Evolutionary conservation across 2,888 invertebrate genomes (phyloP), one percentile per base, ranked within the genome.

Genomic region (Brachyptera putata): DNA sequence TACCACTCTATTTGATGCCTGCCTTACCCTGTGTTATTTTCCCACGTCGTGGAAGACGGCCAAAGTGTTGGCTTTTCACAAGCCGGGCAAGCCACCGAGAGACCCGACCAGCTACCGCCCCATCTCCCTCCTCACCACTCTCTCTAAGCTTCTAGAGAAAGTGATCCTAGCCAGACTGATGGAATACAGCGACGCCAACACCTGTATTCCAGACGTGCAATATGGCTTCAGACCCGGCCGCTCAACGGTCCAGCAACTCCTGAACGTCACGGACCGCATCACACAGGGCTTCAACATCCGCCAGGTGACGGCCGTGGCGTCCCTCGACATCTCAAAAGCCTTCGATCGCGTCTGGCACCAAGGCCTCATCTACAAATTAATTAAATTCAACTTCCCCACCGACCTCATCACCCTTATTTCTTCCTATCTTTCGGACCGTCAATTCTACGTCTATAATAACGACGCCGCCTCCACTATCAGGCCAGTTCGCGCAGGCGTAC

Each of bases 391-490:
- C 11, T 57, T 57, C 13, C 57, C 57, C 5, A 22, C 24, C 5
- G 24, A 26, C 14, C 57, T 57, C 2, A 26, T 46, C n/a, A 24
- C 16, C 18, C n/a, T 57, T 2, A n/a, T 57, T 1, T 16, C 24
- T 21, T 57, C 57, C 2, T 57, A 57, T 30, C 30, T 57, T 1
- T 13, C 24, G 2, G 21, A 43, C 26, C n/a, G 57, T 3, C 25
- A 43, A 25, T 57, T 57, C 39, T 24, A 43, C 22, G 41, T 56
- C 1, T 16, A n/a, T 11, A 21, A 24, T 5, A 14, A n/a, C 22
- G 14, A 9, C 37, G 21, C 36, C 1, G 1, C 18, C 2, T 56
- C 56, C 22, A 24, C 56, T 1, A 3, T 22, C 13, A 16, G 22
- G n/a, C n/a, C n/a, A n/a, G n/a, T n/a, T n/a, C n/a, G n/a, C n/a